Conservation (phyloP, 1,140 invertebrate species). For the Brachionus paranguensis region DNA sequence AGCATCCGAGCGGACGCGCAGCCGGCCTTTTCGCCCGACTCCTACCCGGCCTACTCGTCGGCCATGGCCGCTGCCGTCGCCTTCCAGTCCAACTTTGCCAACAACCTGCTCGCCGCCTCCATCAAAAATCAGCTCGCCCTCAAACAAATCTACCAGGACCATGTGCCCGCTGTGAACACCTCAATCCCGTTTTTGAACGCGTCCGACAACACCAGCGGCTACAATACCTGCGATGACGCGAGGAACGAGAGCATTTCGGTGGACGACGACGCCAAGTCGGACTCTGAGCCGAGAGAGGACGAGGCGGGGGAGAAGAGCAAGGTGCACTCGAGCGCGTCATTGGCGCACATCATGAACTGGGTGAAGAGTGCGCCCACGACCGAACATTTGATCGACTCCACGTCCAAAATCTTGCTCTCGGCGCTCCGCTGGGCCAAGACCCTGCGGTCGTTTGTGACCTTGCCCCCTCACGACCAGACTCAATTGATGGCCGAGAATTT, state of each 20-base stretch:
- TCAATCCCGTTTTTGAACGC: neutral
- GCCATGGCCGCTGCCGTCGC: neutral
- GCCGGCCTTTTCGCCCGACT: neutral
- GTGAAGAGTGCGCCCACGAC: neutral
- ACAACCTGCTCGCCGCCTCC: neutral
- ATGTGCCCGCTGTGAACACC: neutral
- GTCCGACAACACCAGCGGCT: slow-evolving; percentile 21
- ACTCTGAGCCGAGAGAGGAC: neutral
- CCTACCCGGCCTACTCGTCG: neutral
- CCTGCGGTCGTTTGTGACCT: neutral
- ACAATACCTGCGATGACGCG: neutral
- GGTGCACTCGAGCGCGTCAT: neutral
- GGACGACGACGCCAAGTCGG: neutral
- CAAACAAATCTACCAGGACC: neutral
- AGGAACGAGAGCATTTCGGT: neutral
- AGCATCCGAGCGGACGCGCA: neutral
- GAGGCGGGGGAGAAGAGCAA: neutral
- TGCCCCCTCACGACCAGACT: neutral
- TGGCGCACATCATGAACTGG: slow-evolving; percentile 36
- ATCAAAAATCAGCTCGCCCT: slow-evolving; percentile 18
- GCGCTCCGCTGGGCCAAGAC: slow-evolving; percentile 7
- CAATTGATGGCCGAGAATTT: neutral
- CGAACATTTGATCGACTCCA: slow-evolving; percentile 12
- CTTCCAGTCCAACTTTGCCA: slow-evolving; percentile 1
- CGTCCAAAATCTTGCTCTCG: neutral